A percentile compares a stretch with the other conserved stretches of the same genome.
Conservation (phyloP, 2,113 vertebrate species). For the Datnioides undecimradiatus region DNA sequence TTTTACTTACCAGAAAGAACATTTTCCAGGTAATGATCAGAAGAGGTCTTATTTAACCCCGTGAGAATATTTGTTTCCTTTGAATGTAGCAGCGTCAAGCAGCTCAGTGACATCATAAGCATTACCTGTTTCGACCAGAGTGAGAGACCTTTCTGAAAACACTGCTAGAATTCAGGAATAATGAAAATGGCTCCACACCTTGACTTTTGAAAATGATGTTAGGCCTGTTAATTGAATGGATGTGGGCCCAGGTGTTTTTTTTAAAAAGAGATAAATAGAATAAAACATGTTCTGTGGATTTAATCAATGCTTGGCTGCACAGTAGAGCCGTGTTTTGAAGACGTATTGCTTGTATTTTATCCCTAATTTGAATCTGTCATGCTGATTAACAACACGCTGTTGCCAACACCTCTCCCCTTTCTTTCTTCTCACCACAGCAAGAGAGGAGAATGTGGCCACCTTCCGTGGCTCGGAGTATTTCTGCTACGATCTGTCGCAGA, state of each 20-base stretch:
- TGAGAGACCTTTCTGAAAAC: not conserved
- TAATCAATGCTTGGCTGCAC: not conserved
- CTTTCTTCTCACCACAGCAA: constrained; percentile 78
- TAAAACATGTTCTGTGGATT: not conserved
- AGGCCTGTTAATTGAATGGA: not conserved
- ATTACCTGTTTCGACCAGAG: not conserved
- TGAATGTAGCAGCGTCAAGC: not conserved
- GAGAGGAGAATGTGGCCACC: constrained; percentile 97
- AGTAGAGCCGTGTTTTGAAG: not conserved
- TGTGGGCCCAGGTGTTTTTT: not conserved
- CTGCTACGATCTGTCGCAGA: constrained; percentile 98
- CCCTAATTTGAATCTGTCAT: not conserved
- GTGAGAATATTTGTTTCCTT: not conserved
- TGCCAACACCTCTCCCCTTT: not conserved
- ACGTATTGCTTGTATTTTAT: not conserved
- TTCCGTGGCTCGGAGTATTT: constrained; percentile 98
- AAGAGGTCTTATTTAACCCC: not conserved
- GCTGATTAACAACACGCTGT: not conserved
- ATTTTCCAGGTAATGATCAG: not conserved
- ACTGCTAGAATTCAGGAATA: not conserved
- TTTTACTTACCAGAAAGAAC: not conserved
- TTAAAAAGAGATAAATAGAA: not conserved
- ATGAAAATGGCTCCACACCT: not conserved
- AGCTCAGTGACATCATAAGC: not conserved
- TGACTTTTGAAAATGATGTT: not conserved